Conservation (phyloP, 2,888 invertebrate genomes). For the Opisthograptis luteolata region DNA sequence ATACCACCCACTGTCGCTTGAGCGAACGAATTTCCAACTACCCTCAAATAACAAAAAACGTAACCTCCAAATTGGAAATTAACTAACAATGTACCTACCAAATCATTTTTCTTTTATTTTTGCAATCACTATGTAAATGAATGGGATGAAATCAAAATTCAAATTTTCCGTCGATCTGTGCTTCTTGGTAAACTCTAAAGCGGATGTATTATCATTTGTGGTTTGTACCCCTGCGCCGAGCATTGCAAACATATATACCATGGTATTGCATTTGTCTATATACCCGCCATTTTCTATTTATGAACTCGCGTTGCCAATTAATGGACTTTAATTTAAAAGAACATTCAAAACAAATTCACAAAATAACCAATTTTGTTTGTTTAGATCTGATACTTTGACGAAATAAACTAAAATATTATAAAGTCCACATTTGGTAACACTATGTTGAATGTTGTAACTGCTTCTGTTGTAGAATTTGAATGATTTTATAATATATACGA, state of each 20-base stretch:
- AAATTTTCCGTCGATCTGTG: constrained; percentile 69
- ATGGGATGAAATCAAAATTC: constrained; percentile 51
- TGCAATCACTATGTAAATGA: constrained; percentile 56
- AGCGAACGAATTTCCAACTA: constrained; percentile 47
- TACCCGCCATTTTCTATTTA: constrained; percentile 50
- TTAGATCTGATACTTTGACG: not conserved
- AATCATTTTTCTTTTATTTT: constrained; percentile 55
- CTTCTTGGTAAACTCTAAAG: constrained; percentile 84
- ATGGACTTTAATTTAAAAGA: constrained; percentile 27
- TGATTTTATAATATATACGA: constrained; percentile 24
- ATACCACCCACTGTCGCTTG: constrained; percentile 55
- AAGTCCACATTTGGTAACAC: constrained; percentile 46
- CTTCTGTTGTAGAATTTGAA: constrained; percentile 71
- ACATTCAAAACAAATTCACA: too few species aligned
- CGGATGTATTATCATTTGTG: constrained; percentile 77
- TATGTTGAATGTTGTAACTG: constrained; percentile 66
- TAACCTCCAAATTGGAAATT: constrained; percentile 34
- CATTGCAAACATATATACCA: constrained; percentile 66
- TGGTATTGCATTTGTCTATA: constrained; percentile 72
- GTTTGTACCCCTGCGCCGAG: constrained; percentile 75
- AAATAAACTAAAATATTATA: not conserved
- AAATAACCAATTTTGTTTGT: too few species aligned
- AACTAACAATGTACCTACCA: constrained; percentile 30
- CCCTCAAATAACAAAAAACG: constrained; percentile 26
- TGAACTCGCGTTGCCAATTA: constrained; percentile 49